These are phyloP conservation scores for Gadopsis bispinosus DNA, from an alignment of 2,797 vertebrate species.

Conservation along the genomic window DNA sequence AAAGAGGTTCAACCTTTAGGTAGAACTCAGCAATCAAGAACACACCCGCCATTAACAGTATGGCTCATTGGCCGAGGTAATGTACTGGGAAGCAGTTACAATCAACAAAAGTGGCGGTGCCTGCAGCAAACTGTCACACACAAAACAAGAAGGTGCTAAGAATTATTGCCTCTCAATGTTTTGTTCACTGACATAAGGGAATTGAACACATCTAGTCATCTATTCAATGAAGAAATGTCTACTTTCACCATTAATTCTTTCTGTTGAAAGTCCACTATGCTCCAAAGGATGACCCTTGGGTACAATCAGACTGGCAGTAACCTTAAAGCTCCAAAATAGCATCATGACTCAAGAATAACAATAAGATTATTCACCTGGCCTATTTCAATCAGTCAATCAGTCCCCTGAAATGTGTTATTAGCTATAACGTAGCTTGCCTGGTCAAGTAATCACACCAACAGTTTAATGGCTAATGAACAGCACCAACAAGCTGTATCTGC, in stretches of 20 bases:
- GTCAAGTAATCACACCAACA: slow-evolving; percentile 25
- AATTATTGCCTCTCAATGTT: slow-evolving; percentile 11
- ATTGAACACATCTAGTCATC: slow-evolving; percentile 8
- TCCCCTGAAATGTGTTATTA: slow-evolving; percentile 1
- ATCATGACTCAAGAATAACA: slow-evolving; percentile 19
- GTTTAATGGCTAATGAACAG: slow-evolving; percentile 27
- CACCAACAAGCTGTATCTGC: slow-evolving; percentile 27
- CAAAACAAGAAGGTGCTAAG: slow-evolving; percentile 8
- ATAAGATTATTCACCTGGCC: slow-evolving; percentile 23
- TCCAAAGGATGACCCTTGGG: slow-evolving; percentile 5
- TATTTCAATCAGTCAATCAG: background rate
- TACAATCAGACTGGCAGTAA: slow-evolving; percentile 37
- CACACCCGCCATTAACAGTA: slow-evolving; percentile 39
- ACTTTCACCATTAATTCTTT: slow-evolving; percentile 32
- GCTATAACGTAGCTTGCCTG: background rate
- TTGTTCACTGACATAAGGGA: slow-evolving; percentile 23
- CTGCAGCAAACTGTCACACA: slow-evolving; percentile 42
- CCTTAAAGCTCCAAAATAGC: slow-evolving; percentile 23
- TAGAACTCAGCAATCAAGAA: slow-evolving; percentile 51
- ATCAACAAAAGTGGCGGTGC: slow-evolving; percentile 37
- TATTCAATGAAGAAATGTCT: slow-evolving; percentile 24
- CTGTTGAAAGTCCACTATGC: slow-evolving; percentile 14
- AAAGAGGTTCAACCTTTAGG: slow-evolving; percentile 75
- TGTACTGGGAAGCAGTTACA: slow-evolving; percentile 30
- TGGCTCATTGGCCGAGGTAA: slow-evolving; percentile 49